phyloP scores from a whole-genome alignment of 2,113 vertebrate genomes.

The Apaloderma vittatum region DNA sequence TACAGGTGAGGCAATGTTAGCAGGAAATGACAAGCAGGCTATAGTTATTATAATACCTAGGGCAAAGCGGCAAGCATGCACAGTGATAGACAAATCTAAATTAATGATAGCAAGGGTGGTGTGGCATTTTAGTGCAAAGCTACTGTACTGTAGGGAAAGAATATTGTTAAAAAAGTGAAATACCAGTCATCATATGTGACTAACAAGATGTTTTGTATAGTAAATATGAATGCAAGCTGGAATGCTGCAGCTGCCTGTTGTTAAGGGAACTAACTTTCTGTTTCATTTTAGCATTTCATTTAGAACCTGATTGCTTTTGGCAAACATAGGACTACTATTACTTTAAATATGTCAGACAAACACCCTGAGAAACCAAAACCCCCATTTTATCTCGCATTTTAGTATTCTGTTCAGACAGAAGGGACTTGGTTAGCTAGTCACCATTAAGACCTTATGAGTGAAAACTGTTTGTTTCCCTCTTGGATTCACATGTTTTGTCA shows the following conservation, averaged over 20 bases:
- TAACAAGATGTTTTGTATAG: conserved; percentile 48
- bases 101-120: conserved; percentile 72
- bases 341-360: neutral
- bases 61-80: conserved; percentile 76
- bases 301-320: conserved; percentile 58
- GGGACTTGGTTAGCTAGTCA: neutral
- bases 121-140: conserved; percentile 80
- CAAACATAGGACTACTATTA: conserved; percentile 27
- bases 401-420: conserved; percentile 11
- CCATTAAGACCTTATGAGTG: conserved; percentile 52
- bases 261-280: conserved; percentile 4
- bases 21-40: conserved; percentile 75
- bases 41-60: conserved; percentile 80
- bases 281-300: conserved; percentile 54
- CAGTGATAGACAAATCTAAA: conserved; percentile 82
- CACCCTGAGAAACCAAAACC: neutral
- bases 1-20: conserved; percentile 73
- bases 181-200: neutral
- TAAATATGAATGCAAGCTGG: conserved; percentile 28
- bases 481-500: conserved; percentile 56
- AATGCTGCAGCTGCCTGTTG: conserved; percentile 25
- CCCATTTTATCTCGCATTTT: conserved; percentile 47
- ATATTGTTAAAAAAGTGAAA: conserved; percentile 48
- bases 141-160: conserved; percentile 30
- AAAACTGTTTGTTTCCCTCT: conserved; percentile 43